Percentiles rank a stretch among this genome's conserved stretches.
Evolutionary conservation across 2,888 invertebrate species (phyloP).

Genomic region (Tachina lurida): DNA sequence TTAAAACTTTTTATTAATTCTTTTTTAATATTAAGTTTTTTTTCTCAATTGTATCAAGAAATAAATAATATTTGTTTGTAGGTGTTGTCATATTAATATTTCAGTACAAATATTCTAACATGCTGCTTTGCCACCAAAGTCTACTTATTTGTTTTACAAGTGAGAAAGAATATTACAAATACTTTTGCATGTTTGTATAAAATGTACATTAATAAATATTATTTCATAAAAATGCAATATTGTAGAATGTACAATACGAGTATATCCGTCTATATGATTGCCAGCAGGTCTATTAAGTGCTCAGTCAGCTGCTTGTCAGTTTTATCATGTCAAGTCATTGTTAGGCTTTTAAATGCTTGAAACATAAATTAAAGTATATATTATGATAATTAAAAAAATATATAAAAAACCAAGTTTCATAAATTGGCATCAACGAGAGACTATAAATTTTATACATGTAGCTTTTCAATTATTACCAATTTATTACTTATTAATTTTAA

Average conservation of each 20-base stretch:
- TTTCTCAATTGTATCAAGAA: neutral
- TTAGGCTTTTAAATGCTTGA: conserved; percentile 51
- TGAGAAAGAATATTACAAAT: neutral
- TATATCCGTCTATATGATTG: conserved; percentile 4
- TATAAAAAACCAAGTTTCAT: conserved; percentile 3
- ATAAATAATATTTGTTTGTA: conserved; percentile 37
- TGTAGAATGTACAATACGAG: conserved; percentile 9
- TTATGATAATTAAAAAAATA: conserved; percentile 10
- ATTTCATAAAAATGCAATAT: conserved; percentile 35
- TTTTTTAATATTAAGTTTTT: no score
- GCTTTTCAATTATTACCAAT: conserved; percentile 16
- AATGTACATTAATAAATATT: conserved; percentile 8
- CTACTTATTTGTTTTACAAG: neutral
- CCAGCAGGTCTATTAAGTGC: neutral
- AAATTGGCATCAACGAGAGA: conserved; percentile 48
- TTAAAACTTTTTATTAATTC: no score
- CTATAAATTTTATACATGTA: conserved; percentile 14
- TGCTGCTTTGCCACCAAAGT: conserved; percentile 18
- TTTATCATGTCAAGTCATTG: conserved; percentile 57
- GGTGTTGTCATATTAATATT: conserved; percentile 51
- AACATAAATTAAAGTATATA: conserved; percentile 42
- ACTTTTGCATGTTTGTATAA: no score
- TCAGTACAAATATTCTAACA: conserved; percentile 22
- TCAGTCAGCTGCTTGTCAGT: conserved; percentile 2
- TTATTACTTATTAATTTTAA: conserved; percentile 22